phyloP scores from a whole-genome alignment of 2,888 invertebrate species.

The Trissoscelio sp. region DNA sequence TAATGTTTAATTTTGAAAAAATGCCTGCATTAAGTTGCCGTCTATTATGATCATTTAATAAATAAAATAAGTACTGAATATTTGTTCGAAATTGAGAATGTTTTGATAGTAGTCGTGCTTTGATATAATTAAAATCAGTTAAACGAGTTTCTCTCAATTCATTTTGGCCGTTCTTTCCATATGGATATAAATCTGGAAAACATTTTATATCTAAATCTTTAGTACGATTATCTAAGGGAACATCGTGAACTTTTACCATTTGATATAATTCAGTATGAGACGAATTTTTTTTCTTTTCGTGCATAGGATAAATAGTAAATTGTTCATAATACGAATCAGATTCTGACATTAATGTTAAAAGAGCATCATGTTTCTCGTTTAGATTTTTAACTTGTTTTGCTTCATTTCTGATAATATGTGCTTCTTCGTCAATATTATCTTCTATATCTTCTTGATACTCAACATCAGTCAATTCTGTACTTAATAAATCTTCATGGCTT shows the following conservation, averaged over 20 bases:
- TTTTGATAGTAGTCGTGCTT: slow-evolving; percentile 69
- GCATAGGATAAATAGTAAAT: slow-evolving; percentile 42
- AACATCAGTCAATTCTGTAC: slow-evolving; percentile 14
- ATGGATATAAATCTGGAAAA: slow-evolving; percentile 67
- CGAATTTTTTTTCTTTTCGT: slow-evolving; percentile 29
- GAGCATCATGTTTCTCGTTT: slow-evolving; percentile 6
- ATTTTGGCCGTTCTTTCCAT: slow-evolving; percentile 64
- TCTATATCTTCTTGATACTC: slow-evolving; percentile 48
- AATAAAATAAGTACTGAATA: slow-evolving; percentile 72
- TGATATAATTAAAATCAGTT: slow-evolving; percentile 67
- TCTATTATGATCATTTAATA: slow-evolving; percentile 71
- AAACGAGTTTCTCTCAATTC: slow-evolving; percentile 63
- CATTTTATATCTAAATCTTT: slow-evolving; percentile 65
- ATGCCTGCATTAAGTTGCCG: slow-evolving; percentile 67
- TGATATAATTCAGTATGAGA: slow-evolving; percentile 39
- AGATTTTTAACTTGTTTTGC: not conserved
- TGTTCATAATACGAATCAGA: slow-evolving; percentile 30
- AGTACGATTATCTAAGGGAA: slow-evolving; percentile 63
- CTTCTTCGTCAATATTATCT: too few relatives aligned
- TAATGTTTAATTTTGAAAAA: slow-evolving; percentile 59
- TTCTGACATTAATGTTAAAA: slow-evolving; percentile 39
- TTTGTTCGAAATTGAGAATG: slow-evolving; percentile 71
- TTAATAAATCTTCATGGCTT: slow-evolving; percentile 42
- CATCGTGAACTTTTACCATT: slow-evolving; percentile 59
- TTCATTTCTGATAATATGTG: too few relatives aligned